These are phyloP conservation scores for Gyps fulvus DNA, from an alignment of 2,113 vertebrate genomes.

Conservation along the genomic window DNA sequence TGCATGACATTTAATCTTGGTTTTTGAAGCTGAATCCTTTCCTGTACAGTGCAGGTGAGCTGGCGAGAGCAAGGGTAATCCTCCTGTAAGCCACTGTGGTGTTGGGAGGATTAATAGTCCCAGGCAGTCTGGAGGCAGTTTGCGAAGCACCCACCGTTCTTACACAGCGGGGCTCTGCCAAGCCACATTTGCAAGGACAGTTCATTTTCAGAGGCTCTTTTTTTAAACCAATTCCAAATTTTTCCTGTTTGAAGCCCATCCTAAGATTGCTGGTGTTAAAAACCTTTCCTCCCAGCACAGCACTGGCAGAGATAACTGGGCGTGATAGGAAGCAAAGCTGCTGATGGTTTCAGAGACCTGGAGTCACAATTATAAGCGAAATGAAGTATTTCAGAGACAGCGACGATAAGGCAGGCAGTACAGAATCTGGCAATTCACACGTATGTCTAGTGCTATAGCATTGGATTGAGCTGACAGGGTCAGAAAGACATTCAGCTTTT, in stretches of 20 bases:
- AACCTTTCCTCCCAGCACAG: neutral
- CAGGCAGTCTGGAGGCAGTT: neutral
- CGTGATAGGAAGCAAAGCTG: neutral
- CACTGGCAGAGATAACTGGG: neutral
- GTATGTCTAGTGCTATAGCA: neutral
- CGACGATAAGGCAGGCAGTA: neutral
- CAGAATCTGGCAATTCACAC: neutral
- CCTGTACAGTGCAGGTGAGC: neutral
- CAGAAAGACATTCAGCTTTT: neutral
- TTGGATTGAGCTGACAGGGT: neutral
- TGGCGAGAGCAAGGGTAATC: neutral
- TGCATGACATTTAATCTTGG: neutral
- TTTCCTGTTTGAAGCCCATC: neutral
- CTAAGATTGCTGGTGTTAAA: neutral
- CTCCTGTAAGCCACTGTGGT: fast-evolving
- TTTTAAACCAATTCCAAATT: neutral
- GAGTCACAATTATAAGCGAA: neutral
- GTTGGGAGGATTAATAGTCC: neutral
- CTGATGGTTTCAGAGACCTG: neutral
- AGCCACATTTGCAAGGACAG: neutral
- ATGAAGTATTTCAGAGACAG: neutral
- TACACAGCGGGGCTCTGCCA: neutral
- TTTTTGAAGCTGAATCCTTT: neutral
- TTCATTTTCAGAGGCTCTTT: neutral
- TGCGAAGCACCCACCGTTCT: neutral